A percentile compares a stretch with the other conserved stretches of the same genome.
Evolutionary conservation across 2,888 invertebrate genomes (phyloP).

Genomic region (Clivina fossor): DNA sequence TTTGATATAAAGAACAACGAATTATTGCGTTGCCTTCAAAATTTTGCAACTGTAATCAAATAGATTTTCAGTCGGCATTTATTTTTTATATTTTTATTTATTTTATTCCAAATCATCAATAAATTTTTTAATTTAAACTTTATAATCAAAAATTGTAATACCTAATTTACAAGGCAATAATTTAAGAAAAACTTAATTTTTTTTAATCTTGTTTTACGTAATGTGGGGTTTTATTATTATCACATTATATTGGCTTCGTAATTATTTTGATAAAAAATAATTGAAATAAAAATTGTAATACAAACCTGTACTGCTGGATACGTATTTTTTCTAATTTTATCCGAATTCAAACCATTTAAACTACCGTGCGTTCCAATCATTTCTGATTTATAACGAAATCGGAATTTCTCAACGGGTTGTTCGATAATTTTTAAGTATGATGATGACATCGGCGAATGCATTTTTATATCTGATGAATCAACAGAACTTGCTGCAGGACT

Average conservation of each 20-base stretch:
- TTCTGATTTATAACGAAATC: slow-evolving; percentile 84
- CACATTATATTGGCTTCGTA: too few relatives aligned
- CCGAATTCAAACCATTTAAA: slow-evolving; percentile 65
- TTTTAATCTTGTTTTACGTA: too few relatives aligned
- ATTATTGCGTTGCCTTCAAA: slow-evolving; percentile 64
- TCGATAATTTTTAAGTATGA: slow-evolving; percentile 63
- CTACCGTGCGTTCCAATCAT: slow-evolving; percentile 87
- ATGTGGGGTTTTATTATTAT: too few relatives aligned
- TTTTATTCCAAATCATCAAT: too few relatives aligned
- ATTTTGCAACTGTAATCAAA: slow-evolving; percentile 54
- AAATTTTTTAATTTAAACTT: too few relatives aligned
- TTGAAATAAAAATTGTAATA: too few relatives aligned
- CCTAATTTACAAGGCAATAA: too few relatives aligned
- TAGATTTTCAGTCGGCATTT: too few relatives aligned
- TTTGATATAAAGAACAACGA: slow-evolving; percentile 70
- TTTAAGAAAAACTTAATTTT: too few relatives aligned
- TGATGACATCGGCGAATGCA: slow-evolving; percentile 22
- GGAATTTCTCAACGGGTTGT: slow-evolving; percentile 77
- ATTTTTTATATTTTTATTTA: too few relatives aligned
- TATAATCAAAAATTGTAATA: too few relatives aligned
- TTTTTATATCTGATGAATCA: slow-evolving; percentile 19
- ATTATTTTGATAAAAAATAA: too few relatives aligned
- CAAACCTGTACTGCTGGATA: slow-evolving; percentile 75
- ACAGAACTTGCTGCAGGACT: slow-evolving; percentile 29
- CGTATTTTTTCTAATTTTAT: slow-evolving; percentile 63